Conservation (phyloP, 1,140 invertebrate species). For the Eueides isabella region DNA sequence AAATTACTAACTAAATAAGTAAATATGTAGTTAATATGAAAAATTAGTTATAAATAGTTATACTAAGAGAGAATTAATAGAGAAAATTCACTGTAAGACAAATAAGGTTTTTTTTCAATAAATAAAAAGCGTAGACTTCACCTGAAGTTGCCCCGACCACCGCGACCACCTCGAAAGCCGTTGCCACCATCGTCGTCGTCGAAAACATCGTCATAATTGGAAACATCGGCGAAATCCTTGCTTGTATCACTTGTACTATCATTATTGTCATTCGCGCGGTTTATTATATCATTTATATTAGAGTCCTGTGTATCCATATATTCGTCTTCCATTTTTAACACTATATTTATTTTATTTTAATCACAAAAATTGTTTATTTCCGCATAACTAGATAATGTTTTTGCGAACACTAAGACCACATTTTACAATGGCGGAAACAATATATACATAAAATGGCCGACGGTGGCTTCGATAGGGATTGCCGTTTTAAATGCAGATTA, state of each 20-base stretch:
- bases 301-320: conserved; percentile 68
- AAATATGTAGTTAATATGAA: not conserved
- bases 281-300: conserved; percentile 52
- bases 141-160: conserved; percentile 84
- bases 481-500: not conserved
- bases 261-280: conserved; percentile 46
- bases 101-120: not conserved
- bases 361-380: conserved; percentile 57
- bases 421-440: conserved; percentile 47
- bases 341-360: conserved; percentile 41
- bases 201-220: conserved; percentile 57
- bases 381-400: conserved; percentile 52
- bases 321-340: conserved; percentile 66
- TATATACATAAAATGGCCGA: conserved; percentile 42
- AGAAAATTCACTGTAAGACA: not conserved
- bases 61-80: not conserved
- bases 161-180: conserved; percentile 75
- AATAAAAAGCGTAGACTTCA: conserved; percentile 44
- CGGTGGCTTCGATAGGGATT: conserved; percentile 38
- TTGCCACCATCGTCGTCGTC: conserved; percentile 70
- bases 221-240: conserved; percentile 58
- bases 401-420: conserved; percentile 37
- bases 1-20: too few relatives aligned
- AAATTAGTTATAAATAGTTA: not conserved
- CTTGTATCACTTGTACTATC: conserved; percentile 50